Evolutionary conservation across 2,797 vertebrate species (phyloP), one percentile per base, ranked within the genome.

Genomic region (Diceros bicornis): DNA sequence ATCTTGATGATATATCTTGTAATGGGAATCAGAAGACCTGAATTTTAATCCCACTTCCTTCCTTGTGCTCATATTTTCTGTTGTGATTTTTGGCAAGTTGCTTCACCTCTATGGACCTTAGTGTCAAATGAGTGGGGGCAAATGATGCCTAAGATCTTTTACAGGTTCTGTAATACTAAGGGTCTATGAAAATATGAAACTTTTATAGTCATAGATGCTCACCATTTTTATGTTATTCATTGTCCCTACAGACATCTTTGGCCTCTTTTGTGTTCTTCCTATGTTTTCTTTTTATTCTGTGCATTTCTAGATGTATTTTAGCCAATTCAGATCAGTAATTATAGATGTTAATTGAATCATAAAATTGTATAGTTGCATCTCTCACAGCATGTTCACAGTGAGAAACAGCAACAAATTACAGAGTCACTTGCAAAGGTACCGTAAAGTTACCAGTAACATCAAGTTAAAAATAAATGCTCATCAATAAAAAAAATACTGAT

Each of bases 361-460:
- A 82, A 29, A 87, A 55, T 50, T 82, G 17, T 77, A 71, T 83
- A 83, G 55, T 83, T 83, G 64, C 34, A 93, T 92, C 64, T 93
- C 64, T 72, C n/a, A 87, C 57, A 84, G 57, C 27, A 92, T 66
- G 20, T 78, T 93, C 86, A 83, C 50, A 74, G 25, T 93, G 77
- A 93, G 41, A 88, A 91, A 84, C 17, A 59, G 59, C 55, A 88
- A 83, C 23, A 91, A 93, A 95, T 81, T 81, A 66, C 37, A 95
- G 32, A 90, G 7, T 91, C 25, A 84, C 78, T 83, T 91, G 37
- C 29, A 91, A 91, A 87, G 18, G 18, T 68, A 88, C 20, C 57
- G 79, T 68, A 72, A 86, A 82, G 20, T 91, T 91, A 59, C 44
- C 69, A 78, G 69, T 84, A 79, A 61, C 14, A 85, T 74, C 27